Evolutionary conservation across 53 echinoderm and acorn worm genomes (phyloP), one percentile per base, ranked within the genome.

Genomic region (Patiria pectinifera): DNA sequence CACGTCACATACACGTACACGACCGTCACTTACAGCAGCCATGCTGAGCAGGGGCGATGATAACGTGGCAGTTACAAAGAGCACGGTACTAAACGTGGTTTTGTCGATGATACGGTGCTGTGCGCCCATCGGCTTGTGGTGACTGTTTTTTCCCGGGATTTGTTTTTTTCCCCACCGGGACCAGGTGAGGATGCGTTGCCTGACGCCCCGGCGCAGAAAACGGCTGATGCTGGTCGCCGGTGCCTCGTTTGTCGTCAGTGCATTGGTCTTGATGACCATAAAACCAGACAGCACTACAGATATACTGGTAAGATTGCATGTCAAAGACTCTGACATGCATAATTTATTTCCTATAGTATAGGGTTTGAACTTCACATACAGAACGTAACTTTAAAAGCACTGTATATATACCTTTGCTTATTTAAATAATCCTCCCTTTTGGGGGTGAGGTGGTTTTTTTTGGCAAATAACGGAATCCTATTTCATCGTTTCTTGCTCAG

Each of bases 261-360:
- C 47, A 11, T 74, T 86, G 15, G 53, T 86, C 10, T 49, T 86
- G 86, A 86, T 86, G 86, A 86, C n/a, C 75, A 4, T 23, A 0
- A 4, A 86, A 10, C 71, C 14, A 12, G 86, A 86, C 12, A 48
- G 18, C 18, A 21, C 48, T 12, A 45, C 72, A 11, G 72, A 86
- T 58, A 25, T 74, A 14, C 24, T 1, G 86, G 86, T 86, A 86
- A 66, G 66, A 66, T 18, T 18, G 6, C 14, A 66, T 66, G 2
- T 66, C 0, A 13, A 66, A 66, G 15, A 16, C 14, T 66, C 3
- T 15, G 3, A 16, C 3, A 18, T 53, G 66, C 66, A 66, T 14
- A 0, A 66, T 66, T 66, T 66, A 66, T 53, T 53, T 3, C 66
- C 12, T 18, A 66, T 60, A 11, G 60, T 12, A 60, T 60, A 35